Evolutionary conservation across 2,113 vertebrate species (phyloP).

Genomic region (Ameiurus melas): DNA sequence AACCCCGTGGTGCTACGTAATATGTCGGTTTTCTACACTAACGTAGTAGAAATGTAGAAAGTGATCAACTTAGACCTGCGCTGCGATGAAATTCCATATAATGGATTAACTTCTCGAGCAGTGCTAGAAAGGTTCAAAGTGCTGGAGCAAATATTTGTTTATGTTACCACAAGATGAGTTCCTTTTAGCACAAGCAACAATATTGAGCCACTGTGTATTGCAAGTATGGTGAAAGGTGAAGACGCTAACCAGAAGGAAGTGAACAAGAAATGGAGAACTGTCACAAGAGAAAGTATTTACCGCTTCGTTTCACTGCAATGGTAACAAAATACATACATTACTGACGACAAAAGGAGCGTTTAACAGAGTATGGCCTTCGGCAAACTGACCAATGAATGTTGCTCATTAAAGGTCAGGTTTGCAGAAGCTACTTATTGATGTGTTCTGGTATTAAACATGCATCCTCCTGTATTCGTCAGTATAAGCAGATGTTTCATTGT

Average conservation of each 20-base stretch:
- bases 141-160: neutral
- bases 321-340: neutral
- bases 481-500: neutral
- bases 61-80: neutral
- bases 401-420: neutral
- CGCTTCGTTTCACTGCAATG: neutral
- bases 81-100: neutral
- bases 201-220: neutral
- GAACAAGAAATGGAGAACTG: slow-evolving; percentile 44
- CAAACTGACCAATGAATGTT: neutral
- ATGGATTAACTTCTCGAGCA: neutral
- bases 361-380: no score
- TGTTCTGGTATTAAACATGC: neutral
- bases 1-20: neutral
- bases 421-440: neutral
- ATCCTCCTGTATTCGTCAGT: neutral
- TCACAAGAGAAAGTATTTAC: neutral
- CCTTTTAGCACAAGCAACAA: neutral
- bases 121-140: neutral
- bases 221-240: slow-evolving; percentile 43
- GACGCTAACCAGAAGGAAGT: slow-evolving; percentile 42
- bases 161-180: neutral
- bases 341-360: neutral
- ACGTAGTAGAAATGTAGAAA: neutral
- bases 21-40: neutral